Percentiles rank a stretch among this genome's conserved stretches.
phyloP scores from a whole-genome alignment of 2,888 invertebrate genomes.

The Bursaphelenchus okinawaensis region DNA sequence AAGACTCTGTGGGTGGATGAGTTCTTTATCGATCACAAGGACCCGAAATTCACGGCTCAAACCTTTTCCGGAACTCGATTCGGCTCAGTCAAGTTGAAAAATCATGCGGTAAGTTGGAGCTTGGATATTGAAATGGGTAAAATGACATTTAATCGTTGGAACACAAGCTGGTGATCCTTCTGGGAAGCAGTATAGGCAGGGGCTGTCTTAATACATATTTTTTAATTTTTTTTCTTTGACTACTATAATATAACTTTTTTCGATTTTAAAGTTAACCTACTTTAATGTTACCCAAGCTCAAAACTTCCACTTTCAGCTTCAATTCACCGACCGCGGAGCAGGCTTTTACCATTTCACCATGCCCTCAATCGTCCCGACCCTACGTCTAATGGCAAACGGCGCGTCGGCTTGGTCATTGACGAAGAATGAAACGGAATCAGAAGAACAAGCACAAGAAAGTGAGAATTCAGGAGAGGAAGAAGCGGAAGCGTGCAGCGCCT shows the following conservation, averaged over 20 bases:
- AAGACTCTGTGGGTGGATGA: neutral
- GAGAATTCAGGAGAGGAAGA: no score
- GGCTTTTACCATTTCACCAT: neutral
- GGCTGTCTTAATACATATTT: no score
- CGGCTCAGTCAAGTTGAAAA: neutral
- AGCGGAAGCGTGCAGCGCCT: no score
- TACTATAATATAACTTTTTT: neutral
- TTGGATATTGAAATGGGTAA: no score
- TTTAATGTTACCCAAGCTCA: no score
- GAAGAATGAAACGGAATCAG: neutral
- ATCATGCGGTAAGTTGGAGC: neutral
- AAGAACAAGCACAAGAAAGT: no score
- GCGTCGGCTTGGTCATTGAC: neutral
- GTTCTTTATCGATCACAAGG: neutral
- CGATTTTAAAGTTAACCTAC: no score
- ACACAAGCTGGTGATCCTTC: no score
- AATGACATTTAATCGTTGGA: no score
- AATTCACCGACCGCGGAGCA: neutral
- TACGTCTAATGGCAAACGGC: neutral
- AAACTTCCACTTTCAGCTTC: neutral
- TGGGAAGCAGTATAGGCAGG: no score
- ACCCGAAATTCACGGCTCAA: neutral
- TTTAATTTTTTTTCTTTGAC: neutral
- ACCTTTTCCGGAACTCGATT: neutral
- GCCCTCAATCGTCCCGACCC: neutral